Conservation (phyloP, 2,888 invertebrate genomes). For the Ophion obscuratus region DNA sequence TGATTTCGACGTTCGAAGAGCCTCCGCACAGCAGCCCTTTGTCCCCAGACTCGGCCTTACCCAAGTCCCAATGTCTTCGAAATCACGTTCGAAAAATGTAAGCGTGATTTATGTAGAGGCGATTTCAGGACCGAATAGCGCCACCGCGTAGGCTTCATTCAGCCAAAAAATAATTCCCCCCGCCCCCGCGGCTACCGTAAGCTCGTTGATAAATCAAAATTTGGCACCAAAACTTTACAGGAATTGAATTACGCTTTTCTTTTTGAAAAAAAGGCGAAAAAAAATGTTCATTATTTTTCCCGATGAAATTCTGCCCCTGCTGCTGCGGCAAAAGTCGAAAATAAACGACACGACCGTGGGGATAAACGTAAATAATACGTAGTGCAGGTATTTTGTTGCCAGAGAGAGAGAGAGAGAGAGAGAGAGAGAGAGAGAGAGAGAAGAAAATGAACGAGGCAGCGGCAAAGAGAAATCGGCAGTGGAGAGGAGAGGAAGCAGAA, state of each 20-base stretch:
- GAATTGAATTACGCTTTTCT: not conserved
- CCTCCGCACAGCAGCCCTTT: not conserved
- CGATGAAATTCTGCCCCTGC: conserved; percentile 2
- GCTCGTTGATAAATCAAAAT: too few relatives aligned
- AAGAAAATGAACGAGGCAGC: conserved; percentile 17
- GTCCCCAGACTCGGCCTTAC: too few relatives aligned
- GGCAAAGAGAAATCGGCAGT: conserved; percentile 8
- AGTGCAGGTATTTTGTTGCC: conserved; percentile 21
- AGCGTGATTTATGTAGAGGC: too few relatives aligned
- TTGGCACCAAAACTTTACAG: too few relatives aligned
- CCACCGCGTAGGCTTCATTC: too few relatives aligned
- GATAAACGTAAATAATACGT: conserved; percentile 58
- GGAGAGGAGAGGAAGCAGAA: conserved; percentile 16
- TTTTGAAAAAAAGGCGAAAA: not conserved
- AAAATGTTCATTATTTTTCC: not conserved
- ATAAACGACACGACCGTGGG: conserved; percentile 40
- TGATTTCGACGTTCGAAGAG: not conserved
- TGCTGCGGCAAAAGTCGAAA: conserved; percentile 27
- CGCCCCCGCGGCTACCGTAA: too few relatives aligned
- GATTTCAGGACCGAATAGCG: too few relatives aligned
- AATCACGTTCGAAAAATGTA: too few relatives aligned
- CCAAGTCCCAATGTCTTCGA: too few relatives aligned
- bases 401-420: conserved; percentile 9
- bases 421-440: not conserved
- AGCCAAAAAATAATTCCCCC: too few relatives aligned